Conservation (phyloP, 1,140 invertebrate species). For the Episyrphus balteatus region DNA sequence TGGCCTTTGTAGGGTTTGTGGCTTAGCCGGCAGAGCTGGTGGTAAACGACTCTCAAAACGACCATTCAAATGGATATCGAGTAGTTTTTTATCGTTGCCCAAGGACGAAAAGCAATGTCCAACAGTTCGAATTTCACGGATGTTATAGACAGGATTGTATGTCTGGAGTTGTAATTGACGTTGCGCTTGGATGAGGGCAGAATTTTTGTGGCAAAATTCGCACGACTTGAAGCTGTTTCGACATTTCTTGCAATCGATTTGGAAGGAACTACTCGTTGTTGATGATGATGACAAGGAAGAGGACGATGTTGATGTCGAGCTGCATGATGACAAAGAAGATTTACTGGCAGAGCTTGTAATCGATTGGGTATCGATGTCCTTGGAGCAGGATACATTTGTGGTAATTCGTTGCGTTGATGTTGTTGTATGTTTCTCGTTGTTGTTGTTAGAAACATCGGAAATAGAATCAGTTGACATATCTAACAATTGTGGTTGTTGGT, state of each 20-base stretch:
- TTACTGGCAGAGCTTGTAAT: too few species aligned
- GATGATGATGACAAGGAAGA: constrained; percentile 24
- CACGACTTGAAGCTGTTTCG: constrained; percentile 14
- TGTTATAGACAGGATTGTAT: constrained; percentile 35
- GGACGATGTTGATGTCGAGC: constrained; percentile 9
- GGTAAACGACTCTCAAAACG: constrained; percentile 12
- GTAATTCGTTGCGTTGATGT: background rate
- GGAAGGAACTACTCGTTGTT: too few species aligned
- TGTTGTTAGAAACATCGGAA: constrained; percentile 24
- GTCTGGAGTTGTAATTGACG: constrained; percentile 8
- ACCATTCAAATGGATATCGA: constrained; percentile 30
- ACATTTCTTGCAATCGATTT: constrained; percentile 10
- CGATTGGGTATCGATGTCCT: too few species aligned
- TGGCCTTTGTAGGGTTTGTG: too few species aligned
- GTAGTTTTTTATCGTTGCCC: constrained; percentile 33
- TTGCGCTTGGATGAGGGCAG: constrained; percentile 1
- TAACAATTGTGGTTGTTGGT: constrained; percentile 8
- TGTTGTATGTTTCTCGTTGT: background rate
- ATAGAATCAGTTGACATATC: constrained; percentile 28
- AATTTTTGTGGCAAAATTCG: constrained; percentile 19
- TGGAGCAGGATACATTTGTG: background rate
- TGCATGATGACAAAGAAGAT: too few species aligned
- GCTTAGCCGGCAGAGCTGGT: background rate
- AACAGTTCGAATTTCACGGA: constrained; percentile 31
- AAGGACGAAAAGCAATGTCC: constrained; percentile 33